Percentiles rank a stretch among this genome's conserved stretches.
These are phyloP conservation scores for Oryzias curvinotus DNA, from an alignment of 2,113 vertebrate genomes.

Conservation along the genomic window DNA sequence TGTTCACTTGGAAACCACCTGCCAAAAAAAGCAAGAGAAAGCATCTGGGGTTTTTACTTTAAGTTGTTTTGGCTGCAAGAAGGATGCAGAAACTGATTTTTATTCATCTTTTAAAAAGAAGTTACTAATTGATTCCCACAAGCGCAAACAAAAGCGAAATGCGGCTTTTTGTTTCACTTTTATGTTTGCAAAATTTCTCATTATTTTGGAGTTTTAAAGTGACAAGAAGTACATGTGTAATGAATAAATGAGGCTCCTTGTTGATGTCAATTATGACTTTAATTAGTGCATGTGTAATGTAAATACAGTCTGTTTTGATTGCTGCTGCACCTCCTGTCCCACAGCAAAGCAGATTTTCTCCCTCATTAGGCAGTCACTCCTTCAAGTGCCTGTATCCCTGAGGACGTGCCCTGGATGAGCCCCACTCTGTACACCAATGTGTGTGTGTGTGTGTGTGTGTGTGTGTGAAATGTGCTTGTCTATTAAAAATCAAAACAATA, in stretches of 20 bases:
- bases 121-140: no score
- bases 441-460: background rate
- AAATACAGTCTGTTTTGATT: constrained; percentile 72
- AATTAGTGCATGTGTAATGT: constrained; percentile 76
- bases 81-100: no score
- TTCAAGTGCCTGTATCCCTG: constrained; percentile 69
- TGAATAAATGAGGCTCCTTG: constrained; percentile 59
- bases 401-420: constrained; percentile 58
- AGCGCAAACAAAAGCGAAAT: no score
- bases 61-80: no score
- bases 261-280: constrained; percentile 71
- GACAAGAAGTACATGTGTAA: constrained; percentile 22
- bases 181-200: no score
- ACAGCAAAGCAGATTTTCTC: constrained; percentile 70
- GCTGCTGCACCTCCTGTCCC: constrained; percentile 61
- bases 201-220: background rate
- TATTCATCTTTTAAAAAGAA: no score
- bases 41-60: no score
- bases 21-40: no score
- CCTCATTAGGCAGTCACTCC: constrained; percentile 75
- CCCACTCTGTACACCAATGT: constrained; percentile 11
- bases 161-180: no score
- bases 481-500: background rate
- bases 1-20: no score
- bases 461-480: background rate